Percentiles rank a stretch among this genome's conserved stretches.
Evolutionary conservation across 1,140 invertebrate species (phyloP).

Genomic region (Antheraea pernyi): DNA sequence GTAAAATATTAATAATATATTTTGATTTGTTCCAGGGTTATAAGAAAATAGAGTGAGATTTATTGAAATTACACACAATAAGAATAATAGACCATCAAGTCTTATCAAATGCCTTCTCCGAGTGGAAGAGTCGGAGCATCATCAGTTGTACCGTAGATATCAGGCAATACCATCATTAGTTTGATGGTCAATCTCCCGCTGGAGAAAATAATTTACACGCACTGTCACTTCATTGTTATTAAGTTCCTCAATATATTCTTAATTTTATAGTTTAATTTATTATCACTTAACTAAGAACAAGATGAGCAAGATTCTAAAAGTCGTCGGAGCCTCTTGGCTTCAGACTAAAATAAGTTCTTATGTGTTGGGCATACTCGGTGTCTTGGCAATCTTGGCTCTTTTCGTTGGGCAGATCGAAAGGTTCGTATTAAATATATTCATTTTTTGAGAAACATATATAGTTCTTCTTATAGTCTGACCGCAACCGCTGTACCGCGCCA

Average conservation of each 20-base stretch:
- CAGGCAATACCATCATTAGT: constrained; percentile 36
- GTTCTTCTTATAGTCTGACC: too few species aligned
- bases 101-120: constrained; percentile 53
- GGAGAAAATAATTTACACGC: constrained; percentile 70
- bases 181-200: constrained; percentile 70
- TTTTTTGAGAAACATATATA: neutral
- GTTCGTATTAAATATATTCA: constrained; percentile 48
- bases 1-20: neutral
- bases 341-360: constrained; percentile 87
- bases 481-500: too few species aligned
- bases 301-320: constrained; percentile 84
- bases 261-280: constrained; percentile 69
- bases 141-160: constrained; percentile 43
- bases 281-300: constrained; percentile 26
- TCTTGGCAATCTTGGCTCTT: constrained; percentile 84
- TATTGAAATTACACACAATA: constrained; percentile 42
- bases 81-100: constrained; percentile 28
- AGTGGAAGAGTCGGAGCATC: constrained; percentile 35
- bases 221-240: constrained; percentile 79
- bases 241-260: constrained; percentile 77
- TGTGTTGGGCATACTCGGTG: constrained; percentile 82
- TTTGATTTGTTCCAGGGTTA: constrained; percentile 61
- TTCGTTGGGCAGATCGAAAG: constrained; percentile 84
- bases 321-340: constrained; percentile 88
- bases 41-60: constrained; percentile 40